Conservation (phyloP, 2,797 vertebrate genomes). For the Gymnoscopelus braueri region DNA sequence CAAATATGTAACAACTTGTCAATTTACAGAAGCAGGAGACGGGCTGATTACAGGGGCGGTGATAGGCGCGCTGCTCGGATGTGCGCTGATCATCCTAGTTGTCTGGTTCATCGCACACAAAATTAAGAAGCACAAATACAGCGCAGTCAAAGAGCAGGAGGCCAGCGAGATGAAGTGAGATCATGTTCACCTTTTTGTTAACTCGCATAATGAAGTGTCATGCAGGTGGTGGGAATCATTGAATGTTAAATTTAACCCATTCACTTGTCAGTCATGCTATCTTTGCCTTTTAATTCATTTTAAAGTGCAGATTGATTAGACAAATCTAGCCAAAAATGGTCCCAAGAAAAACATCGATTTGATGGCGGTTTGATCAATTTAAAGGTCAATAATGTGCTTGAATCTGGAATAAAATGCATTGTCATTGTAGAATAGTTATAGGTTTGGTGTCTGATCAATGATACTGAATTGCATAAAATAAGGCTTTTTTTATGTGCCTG, state of each 20-base stretch:
- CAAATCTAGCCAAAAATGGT: too few species aligned
- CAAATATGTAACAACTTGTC: not conserved
- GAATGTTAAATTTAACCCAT: too few species aligned
- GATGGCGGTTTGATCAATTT: too few species aligned
- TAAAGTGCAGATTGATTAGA: too few species aligned
- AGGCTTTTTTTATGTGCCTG: not conserved
- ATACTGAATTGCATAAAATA: not conserved
- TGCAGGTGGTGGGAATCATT: not conserved
- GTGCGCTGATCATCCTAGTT: conserved; percentile 59
- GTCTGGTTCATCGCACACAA: conserved; percentile 72
- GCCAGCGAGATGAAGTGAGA: conserved; percentile 66
- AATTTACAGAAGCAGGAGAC: conserved; percentile 47
- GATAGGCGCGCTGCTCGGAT: conserved; percentile 68
- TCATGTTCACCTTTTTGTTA: not conserved
- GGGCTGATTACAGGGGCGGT: conserved; percentile 68
- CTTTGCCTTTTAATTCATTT: too few species aligned
- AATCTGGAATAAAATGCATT: too few species aligned
- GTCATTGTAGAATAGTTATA: not conserved
- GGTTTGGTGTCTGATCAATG: not conserved
- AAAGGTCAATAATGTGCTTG: too few species aligned
- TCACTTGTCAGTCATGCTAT: too few species aligned
- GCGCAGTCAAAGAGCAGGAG: conserved; percentile 42
- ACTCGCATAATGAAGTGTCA: not conserved
- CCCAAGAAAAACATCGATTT: not conserved
- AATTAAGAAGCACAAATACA: conserved; percentile 65